phyloP scores from a whole-genome alignment of 2,797 vertebrate genomes.

The Hypotaenidia philippensis region DNA sequence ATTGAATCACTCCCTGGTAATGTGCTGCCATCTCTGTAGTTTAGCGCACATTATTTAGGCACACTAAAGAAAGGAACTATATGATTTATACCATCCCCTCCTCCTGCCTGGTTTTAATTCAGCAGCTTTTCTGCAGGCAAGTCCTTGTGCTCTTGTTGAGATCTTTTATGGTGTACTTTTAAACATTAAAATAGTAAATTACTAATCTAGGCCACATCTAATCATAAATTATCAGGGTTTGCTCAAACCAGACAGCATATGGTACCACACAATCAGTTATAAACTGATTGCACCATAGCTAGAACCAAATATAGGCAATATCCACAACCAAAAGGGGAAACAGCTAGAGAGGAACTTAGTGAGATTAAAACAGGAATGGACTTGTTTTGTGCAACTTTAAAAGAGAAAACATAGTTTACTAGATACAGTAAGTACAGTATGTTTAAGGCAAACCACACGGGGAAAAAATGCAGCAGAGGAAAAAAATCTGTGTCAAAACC shows the following conservation, averaged over 20 bases:
- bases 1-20: not conserved
- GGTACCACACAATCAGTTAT: constrained; percentile 53
- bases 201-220: constrained; percentile 62
- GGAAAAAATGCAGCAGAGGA: not conserved
- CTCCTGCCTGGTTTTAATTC: not conserved
- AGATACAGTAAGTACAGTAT: not conserved
- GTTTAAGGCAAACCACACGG: not conserved
- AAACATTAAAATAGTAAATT: constrained; percentile 20
- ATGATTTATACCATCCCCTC: not conserved
- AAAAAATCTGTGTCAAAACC: not conserved
- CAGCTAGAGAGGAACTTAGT: constrained; percentile 26
- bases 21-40: not conserved
- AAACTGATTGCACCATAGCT: constrained; percentile 36
- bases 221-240: constrained; percentile 45
- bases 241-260: constrained; percentile 25
- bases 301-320: constrained; percentile 51
- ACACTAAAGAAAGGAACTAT: not conserved
- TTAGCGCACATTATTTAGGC: not conserved
- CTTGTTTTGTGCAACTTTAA: not conserved
- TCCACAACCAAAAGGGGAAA: constrained; percentile 48
- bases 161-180: constrained; percentile 9
- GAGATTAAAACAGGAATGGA: constrained; percentile 29
- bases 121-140: constrained; percentile 17
- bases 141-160: not conserved
- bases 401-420: not conserved